Base-by-base conservation (phyloP, 92 coral and sea anemone genomes). In the Bergia puertoricense region DNA sequence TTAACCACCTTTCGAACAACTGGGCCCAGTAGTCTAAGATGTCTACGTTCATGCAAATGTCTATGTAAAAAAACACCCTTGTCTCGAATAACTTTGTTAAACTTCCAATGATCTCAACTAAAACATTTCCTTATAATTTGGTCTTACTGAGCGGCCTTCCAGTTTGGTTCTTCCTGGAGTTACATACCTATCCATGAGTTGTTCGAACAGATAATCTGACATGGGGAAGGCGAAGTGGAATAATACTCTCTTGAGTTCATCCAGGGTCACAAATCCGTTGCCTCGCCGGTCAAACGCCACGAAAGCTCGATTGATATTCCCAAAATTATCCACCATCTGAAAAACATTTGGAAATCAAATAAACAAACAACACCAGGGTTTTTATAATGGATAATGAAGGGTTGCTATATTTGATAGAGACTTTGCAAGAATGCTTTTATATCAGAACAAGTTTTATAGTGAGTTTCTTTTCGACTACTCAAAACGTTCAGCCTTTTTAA, bases 271-370 rank as follows among this genome's bases (percentile, higher is more conserved):
- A 88, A 94, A 97, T 7, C 99, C 99, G 89, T 89, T 92, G 1
- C 97, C 97, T 38, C 97, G 94, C 45, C 91, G 91, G 75, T 97
- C 97, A 85, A 97, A 96, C 6, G 96, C 95, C 75, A 92, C 95
- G 81, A 97, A 93, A 22, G 99, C 98, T 14, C 99, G 94, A 74
- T 89, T 88, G 15, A 97, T 95, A 69, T 93, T 89, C 48, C 93
- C 91, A 79, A 91, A 96, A 88, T 95, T 95, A 40, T 93, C 97
- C 81, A 91, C 86, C 93, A 93, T 91, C 96, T 93, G 77, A 56
- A 86, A 87, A 22, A 13, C 18, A 75, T 85, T 41, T n/a, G 54
- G 8, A 75, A 20, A 13, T 48, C 16, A 42, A 80, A 42, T 18
- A 37, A 39, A 11, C 15, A 9, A 18, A 40, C 8, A 23, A 13